Evolutionary conservation across 1,140 invertebrate species (phyloP).

Genomic region (Acyrthosiphon pisum): DNA sequence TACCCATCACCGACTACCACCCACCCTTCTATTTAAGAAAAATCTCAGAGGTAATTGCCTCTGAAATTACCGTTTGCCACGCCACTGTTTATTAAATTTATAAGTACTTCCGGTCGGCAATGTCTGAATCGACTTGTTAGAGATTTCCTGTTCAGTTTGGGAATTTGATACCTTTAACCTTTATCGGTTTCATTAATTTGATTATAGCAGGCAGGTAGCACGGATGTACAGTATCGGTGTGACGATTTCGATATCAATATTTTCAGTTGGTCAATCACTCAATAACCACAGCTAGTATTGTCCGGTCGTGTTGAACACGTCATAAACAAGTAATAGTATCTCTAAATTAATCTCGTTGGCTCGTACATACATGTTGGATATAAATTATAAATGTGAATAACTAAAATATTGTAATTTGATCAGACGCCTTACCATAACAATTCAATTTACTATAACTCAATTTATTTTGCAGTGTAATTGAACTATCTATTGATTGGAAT

Average conservation of each 20-base stretch:
- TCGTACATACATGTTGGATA: neutral
- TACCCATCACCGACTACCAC: too few relatives aligned
- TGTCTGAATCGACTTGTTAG: neutral
- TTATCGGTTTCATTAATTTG: conserved; percentile 19
- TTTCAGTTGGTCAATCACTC: neutral
- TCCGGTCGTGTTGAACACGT: neutral
- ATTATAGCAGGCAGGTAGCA: neutral
- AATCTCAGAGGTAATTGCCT: too few relatives aligned
- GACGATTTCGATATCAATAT: too few relatives aligned
- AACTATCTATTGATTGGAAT: neutral
- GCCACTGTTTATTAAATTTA: neutral
- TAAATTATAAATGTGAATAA: too few relatives aligned
- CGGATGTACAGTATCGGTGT: neutral
- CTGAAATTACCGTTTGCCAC: too few relatives aligned
- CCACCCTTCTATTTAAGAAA: too few relatives aligned
- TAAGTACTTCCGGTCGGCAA: neutral
- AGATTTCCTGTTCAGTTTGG: neutral
- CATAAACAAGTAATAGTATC: neutral
- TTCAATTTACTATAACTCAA: neutral
- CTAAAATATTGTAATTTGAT: neutral
- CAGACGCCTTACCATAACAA: neutral
- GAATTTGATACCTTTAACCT: conserved; percentile 44
- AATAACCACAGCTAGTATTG: neutral
- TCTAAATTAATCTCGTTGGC: neutral
- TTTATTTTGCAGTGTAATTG: neutral